These are phyloP conservation scores for Phymanthus crucifer DNA, from an alignment of 92 coral and sea anemone genomes.

Conservation along the genomic window DNA sequence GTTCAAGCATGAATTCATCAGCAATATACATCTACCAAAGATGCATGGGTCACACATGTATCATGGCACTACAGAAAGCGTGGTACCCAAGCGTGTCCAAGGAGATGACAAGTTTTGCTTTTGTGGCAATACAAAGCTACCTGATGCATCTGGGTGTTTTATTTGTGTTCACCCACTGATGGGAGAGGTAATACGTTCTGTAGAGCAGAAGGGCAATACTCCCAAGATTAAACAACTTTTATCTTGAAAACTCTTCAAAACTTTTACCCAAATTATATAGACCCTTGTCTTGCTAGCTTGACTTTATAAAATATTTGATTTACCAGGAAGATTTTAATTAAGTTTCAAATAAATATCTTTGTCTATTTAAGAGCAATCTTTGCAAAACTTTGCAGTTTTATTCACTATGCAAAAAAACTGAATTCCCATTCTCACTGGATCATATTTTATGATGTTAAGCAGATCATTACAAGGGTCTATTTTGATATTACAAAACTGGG, in stretches of 20 bases:
- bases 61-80: conserved; percentile 33
- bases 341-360: too few relatives aligned
- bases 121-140: conserved; percentile 50
- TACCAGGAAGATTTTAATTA: too few relatives aligned
- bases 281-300: too few relatives aligned
- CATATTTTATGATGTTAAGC: too few relatives aligned
- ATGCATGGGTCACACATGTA: conserved; percentile 43
- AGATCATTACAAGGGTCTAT: too few relatives aligned
- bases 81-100: conserved; percentile 42
- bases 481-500: too few relatives aligned
- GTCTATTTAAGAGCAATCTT: too few relatives aligned
- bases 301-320: too few relatives aligned
- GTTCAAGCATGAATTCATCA: conserved; percentile 57
- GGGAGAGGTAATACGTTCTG: conserved; percentile 24
- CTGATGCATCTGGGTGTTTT: conserved; percentile 20
- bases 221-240: not conserved
- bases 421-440: too few relatives aligned
- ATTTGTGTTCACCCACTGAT: conserved; percentile 39
- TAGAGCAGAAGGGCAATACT: not conserved
- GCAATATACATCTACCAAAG: conserved; percentile 44
- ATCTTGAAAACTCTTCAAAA: not conserved
- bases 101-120: conserved; percentile 39
- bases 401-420: too few relatives aligned
- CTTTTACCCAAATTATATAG: too few relatives aligned
- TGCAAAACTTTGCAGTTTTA: too few relatives aligned